A percentile compares a stretch with the other conserved stretches of the same genome.
Conservation (phyloP, 2,113 vertebrate species). For the Patagioenas fasciata region DNA sequence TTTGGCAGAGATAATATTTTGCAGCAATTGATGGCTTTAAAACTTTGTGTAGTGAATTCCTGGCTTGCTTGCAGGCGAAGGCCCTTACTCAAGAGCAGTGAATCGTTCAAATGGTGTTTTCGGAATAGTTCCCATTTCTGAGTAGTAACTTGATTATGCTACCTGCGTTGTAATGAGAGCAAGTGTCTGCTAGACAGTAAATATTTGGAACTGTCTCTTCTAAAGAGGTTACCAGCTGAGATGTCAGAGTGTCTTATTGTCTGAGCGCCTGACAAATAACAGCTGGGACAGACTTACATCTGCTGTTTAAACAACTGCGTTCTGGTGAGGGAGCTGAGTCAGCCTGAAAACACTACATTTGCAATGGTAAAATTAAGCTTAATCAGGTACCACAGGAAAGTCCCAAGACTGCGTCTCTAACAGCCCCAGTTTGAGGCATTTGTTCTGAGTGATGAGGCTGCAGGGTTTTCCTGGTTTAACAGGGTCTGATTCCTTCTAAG, state of each 20-base stretch:
- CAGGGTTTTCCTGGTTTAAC: background rate
- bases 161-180: constrained; percentile 49
- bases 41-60: background rate
- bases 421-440: background rate
- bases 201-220: constrained; percentile 59
- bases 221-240: constrained; percentile 51
- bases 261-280: constrained; percentile 37
- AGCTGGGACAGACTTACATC: constrained; percentile 51
- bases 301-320: constrained; percentile 59
- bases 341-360: background rate
- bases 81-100: background rate
- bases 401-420: background rate
- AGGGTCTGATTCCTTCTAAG: background rate
- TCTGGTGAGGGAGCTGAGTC: constrained; percentile 13
- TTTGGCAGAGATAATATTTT: background rate
- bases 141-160: constrained; percentile 18
- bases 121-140: background rate
- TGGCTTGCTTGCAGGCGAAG: background rate
- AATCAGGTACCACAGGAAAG: background rate
- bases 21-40: background rate
- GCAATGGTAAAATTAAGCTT: background rate
- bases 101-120: background rate
- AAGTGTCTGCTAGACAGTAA: constrained; percentile 62
- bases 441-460: background rate
- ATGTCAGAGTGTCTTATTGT: constrained; percentile 53